These are phyloP conservation scores for Anarrhichthys ocellatus DNA, from an alignment of 2,113 vertebrate genomes.

Conservation along the genomic window DNA sequence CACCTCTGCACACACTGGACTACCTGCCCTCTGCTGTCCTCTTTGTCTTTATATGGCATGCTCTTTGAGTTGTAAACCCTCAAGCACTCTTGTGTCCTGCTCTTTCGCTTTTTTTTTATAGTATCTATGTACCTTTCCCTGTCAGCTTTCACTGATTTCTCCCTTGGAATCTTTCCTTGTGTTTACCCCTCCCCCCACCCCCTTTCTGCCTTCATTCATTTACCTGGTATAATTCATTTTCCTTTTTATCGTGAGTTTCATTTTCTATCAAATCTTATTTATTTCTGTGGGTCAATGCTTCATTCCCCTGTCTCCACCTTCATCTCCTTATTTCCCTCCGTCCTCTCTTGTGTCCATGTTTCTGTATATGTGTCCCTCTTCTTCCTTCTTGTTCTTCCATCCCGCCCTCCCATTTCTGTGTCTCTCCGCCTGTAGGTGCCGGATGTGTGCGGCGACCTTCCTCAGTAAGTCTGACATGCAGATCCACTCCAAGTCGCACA, in stretches of 20 bases:
- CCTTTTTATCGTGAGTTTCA: constrained; percentile 29
- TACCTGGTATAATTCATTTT: constrained; percentile 26
- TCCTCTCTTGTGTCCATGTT: constrained; percentile 30
- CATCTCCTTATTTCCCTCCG: constrained; percentile 3
- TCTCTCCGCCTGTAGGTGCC: constrained; percentile 91
- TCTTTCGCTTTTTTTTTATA: constrained; percentile 56
- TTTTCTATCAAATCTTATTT: constrained; percentile 43
- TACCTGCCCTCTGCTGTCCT: constrained; percentile 30
- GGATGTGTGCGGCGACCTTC: constrained; percentile 99
- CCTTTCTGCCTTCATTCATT: constrained; percentile 26
- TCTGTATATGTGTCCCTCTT: constrained; percentile 36
- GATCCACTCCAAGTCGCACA: constrained; percentile 99
- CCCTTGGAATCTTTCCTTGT: constrained; percentile 41
- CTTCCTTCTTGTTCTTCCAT: constrained; percentile 62
- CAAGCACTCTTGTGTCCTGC: constrained; percentile 21
- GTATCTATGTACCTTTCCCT: constrained; percentile 45
- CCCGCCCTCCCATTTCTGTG: constrained; percentile 78
- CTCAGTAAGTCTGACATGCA: constrained; percentile 99
- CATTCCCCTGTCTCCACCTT: constrained; percentile 18
- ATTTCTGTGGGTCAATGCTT: constrained; percentile 37
- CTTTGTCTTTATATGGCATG: constrained; percentile 57
- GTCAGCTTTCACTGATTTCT: constrained; percentile 59
- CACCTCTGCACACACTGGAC: constrained; percentile 52
- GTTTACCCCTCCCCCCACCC: constrained; percentile 3
- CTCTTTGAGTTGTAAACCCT: constrained; percentile 41